Base-by-base conservation (phyloP, 2,888 invertebrate genomes). In the Leptinotarsa rubiginosa region DNA sequence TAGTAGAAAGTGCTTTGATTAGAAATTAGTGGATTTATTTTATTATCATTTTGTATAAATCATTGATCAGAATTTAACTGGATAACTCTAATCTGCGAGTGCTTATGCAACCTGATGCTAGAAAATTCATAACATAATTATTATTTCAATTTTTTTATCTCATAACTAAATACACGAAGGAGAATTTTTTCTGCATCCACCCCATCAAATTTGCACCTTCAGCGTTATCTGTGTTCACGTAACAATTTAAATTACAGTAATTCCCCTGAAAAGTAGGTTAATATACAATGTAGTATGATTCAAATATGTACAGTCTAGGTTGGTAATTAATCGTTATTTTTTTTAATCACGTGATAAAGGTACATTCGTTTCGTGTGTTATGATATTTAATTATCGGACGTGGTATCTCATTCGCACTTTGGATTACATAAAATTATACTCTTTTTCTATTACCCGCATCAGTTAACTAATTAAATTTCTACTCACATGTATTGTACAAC, bases 261-360 rank as follows among this genome's bases (percentile, higher is more conserved):
- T 68, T 68, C 68, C 7, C 16, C 41, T 56, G 68, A 54, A 68
- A 68, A 68, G 54, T 69, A 69, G 69, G 69, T 59, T 56, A 69
- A 69, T 56, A 69, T 47, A 22, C 41, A 69, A 69, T 69, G 50
- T 69, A 69, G 59, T 69, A 56, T 47, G 56, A 13, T 69, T 20
- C 56, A 41, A 22, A 69, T 22, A 54, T 69, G 47, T 59, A 54
- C 54, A 59, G n/a, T 62, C 47, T 56, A 69, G 41, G 47, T 70
- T 13, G 54, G 54, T 72, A 74, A 76, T 73, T 76, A 67, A 71
- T 70, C 16, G 59, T 67, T 64, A 74, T 76, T 73, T 76, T 69
- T 54, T 49, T 72, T 70, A 72, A 72, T 62, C 67, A 67, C 72
- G 75, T 74, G 73, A 65, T 66, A 56, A 64, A 62, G 69, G 65